Percentiles rank a stretch among this genome's conserved stretches.
Conservation (phyloP, 2,113 vertebrate species). For the Cichladusa arquata region DNA sequence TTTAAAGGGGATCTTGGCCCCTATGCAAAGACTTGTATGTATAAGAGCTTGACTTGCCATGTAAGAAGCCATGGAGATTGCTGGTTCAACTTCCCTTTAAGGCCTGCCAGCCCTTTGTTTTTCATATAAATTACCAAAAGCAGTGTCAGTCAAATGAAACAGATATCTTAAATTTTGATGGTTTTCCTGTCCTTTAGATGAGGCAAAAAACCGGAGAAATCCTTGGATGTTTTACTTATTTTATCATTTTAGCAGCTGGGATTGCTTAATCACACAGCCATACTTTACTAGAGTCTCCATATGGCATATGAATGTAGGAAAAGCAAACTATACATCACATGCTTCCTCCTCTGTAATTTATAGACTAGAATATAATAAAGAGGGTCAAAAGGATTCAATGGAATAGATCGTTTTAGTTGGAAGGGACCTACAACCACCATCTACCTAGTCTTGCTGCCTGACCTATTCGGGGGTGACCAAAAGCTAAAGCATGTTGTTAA, state of each 20-base stretch:
- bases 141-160: not conserved
- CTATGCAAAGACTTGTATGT: not conserved
- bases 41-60: not conserved
- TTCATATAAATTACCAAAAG: not conserved
- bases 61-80: not conserved
- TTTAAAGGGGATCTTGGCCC: not conserved
- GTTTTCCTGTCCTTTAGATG: not conserved
- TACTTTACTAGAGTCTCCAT: not conserved
- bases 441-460: not conserved
- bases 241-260: constrained; percentile 26
- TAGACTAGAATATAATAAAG: not conserved
- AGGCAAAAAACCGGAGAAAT: not conserved
- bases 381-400: not conserved
- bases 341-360: not conserved
- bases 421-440: not conserved
- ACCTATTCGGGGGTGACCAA: not conserved
- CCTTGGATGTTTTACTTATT: constrained; percentile 22
- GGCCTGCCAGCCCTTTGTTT: not conserved
- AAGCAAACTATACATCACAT: not conserved
- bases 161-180: not conserved
- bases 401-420: not conserved
- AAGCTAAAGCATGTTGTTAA: not conserved
- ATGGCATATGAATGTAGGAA: not conserved
- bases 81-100: not conserved
- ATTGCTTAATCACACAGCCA: constrained; percentile 15